phyloP scores from a whole-genome alignment of 2,113 vertebrate genomes.

The Passerina amoena region DNA sequence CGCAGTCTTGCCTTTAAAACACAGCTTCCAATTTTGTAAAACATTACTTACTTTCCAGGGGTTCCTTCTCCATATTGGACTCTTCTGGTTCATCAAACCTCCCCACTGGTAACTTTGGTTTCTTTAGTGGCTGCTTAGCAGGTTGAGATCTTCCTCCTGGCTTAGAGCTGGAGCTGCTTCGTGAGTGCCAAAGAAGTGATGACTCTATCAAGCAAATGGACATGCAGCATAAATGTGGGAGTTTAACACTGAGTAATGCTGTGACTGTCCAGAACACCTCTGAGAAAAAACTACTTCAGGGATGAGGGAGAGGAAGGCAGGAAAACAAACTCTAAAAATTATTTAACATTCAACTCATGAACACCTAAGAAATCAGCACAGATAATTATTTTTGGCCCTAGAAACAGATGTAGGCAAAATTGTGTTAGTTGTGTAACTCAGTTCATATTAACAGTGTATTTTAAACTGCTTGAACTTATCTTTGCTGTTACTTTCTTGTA shows the following conservation, averaged over 20 bases:
- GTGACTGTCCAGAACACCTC: background rate
- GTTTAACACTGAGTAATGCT: background rate
- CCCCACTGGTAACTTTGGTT: conserved; percentile 87
- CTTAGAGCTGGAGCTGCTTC: conserved; percentile 56
- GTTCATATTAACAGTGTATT: background rate
- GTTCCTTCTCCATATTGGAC: conserved; percentile 74
- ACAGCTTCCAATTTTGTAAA: background rate
- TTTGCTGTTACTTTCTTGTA: background rate
- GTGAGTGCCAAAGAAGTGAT: conserved; percentile 11
- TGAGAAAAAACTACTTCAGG: background rate
- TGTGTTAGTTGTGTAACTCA: conserved; percentile 33
- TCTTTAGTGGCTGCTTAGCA: conserved; percentile 77
- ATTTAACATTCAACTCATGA: background rate
- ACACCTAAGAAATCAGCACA: background rate
- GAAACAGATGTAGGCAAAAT: background rate
- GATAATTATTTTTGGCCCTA: conserved; percentile 10
- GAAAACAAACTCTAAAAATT: background rate
- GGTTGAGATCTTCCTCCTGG: conserved; percentile 55
- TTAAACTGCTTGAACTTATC: conserved; percentile 3
- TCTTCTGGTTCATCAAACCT: conserved; percentile 85
- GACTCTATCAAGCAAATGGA: conserved; percentile 36
- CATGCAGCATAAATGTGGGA: background rate
- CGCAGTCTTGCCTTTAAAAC: background rate
- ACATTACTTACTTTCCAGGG: conserved; percentile 82
- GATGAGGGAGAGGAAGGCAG: background rate